Conservation (phyloP, 1,140 invertebrate species). For the Drosophila quadrilineata region DNA sequence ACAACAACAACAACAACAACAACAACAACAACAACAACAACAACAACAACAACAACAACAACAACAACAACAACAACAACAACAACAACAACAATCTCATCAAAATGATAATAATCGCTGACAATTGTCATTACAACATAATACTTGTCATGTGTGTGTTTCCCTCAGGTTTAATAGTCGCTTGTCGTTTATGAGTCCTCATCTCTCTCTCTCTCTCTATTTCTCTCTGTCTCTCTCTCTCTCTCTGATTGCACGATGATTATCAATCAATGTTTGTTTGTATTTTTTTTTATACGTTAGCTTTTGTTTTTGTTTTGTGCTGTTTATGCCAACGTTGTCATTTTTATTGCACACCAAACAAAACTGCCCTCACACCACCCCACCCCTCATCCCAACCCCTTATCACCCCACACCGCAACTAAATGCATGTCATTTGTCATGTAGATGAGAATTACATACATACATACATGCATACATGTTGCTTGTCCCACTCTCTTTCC, state of each 20-base stretch:
- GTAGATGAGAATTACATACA: slow-evolving; percentile 19
- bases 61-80: slow-evolving; percentile 3
- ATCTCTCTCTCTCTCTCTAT: too few relatives aligned
- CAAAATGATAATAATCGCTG: slow-evolving; percentile 23
- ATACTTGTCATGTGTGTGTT: slow-evolving; percentile 3
- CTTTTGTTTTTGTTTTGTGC: too few relatives aligned
- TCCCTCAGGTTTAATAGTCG: slow-evolving; percentile 23
- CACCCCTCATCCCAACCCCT: too few relatives aligned
- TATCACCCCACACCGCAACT: neutral
- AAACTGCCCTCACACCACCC: neutral
- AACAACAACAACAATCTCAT: slow-evolving; percentile 6
- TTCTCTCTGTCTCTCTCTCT: too few relatives aligned
- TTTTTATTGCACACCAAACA: slow-evolving; percentile 23
- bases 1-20: neutral
- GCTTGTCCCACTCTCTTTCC: neutral
- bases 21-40: neutral
- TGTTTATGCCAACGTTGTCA: slow-evolving; percentile 29
- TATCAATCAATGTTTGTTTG: slow-evolving; percentile 53
- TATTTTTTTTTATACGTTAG: too few relatives aligned
- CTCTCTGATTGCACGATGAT: slow-evolving; percentile 40
- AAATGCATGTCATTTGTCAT: slow-evolving; percentile 39
- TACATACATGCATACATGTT: neutral
- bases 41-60: neutral
- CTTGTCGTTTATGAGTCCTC: slow-evolving; percentile 12
- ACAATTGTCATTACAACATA: slow-evolving; percentile 26